Evolutionary conservation across 2,797 vertebrate genomes (phyloP), one percentile per base, ranked within the genome.

Genomic region (Ptychobarbus kaznakovi): DNA sequence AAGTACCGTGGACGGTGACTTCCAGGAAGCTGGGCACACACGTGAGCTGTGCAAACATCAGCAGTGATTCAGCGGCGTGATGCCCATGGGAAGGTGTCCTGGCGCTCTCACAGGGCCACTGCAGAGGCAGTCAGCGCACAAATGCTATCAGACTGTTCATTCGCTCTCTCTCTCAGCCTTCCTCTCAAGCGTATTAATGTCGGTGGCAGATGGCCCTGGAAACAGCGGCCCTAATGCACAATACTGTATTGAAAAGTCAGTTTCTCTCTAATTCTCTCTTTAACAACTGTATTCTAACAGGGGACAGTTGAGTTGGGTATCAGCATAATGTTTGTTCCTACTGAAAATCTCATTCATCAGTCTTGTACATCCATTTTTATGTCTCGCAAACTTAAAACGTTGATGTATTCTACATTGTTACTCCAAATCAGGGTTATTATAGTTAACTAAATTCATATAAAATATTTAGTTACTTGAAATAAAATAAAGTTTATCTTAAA

Each of bases 101-200:
- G 73, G 81, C 28, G 35, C 80, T 85, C 79, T 85, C 75, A 72
- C 65, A 51, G 77, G 81, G 82, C 68, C 70, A 72, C 32, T 44
- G 83, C 88, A 51, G 74, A 82, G 80, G 76, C 83, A 80, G 53
- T 11, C 63, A 81, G 79, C 42, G 58, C 78, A 63, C 58, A 56
- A 76, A 86, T 77, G 80, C 84, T 84, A 86, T 61, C 73, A 66
- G 73, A 80, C 65, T 83, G 69, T 58, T 84, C 58, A 35, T 85
- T 65, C n/a, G 11, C 61, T 74, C 69, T 83, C 46, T 73, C 44
- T 84, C 87, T 40, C 69, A 80, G 81, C 38, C 63, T 25, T 87
- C 76, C 83, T 89, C 75, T 78, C 49, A 86, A 86, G 83, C 32
- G 65, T 87, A 88, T 86, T 87, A 87, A 9, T 49, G 88, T 86